These are phyloP conservation scores for Lepisosteus osseus DNA, from an alignment of 2,113 vertebrate genomes.

Conservation along the genomic window DNA sequence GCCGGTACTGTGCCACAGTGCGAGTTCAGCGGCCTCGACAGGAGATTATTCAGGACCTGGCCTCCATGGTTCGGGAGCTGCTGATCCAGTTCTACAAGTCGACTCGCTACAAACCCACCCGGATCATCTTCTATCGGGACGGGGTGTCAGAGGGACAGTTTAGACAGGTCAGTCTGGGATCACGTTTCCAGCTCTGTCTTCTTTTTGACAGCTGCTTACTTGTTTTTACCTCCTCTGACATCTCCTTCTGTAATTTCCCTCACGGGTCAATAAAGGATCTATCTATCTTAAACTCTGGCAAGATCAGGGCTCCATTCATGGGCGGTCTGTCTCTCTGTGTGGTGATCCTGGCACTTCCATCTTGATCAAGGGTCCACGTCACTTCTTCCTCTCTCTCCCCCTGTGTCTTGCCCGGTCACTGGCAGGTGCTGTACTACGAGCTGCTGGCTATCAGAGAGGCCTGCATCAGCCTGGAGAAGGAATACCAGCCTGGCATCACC, in stretches of 20 bases:
- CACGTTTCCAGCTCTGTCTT: background rate
- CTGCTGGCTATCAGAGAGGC: conserved; percentile 97
- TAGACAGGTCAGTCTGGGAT: conserved; percentile 76
- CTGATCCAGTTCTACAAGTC: conserved; percentile 99
- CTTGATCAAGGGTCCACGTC: background rate
- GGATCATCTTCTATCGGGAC: conserved; percentile 94
- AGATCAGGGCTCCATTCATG: too few species aligned
- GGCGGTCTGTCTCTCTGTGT: too few species aligned
- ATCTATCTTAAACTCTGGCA: too few species aligned
- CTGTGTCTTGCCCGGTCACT: background rate
- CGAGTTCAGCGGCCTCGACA: conserved; percentile 93
- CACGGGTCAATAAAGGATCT: too few species aligned
- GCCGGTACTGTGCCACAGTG: conserved; percentile 97
- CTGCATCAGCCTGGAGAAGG: conserved; percentile 97
- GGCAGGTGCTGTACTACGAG: conserved; percentile 94
- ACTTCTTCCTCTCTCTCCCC: background rate
- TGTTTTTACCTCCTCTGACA: too few species aligned
- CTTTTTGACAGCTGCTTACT: too few species aligned
- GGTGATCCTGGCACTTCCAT: too few species aligned
- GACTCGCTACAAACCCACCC: conserved; percentile 95
- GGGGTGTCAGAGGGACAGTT: conserved; percentile 96
- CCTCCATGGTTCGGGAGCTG: conserved; percentile 96
- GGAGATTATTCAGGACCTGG: conserved; percentile 96
- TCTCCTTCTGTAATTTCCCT: too few species aligned
- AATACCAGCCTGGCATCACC: conserved; percentile 98